Conservation (phyloP, 1,140 invertebrate genomes). For the Aphelenchoides besseyi region DNA sequence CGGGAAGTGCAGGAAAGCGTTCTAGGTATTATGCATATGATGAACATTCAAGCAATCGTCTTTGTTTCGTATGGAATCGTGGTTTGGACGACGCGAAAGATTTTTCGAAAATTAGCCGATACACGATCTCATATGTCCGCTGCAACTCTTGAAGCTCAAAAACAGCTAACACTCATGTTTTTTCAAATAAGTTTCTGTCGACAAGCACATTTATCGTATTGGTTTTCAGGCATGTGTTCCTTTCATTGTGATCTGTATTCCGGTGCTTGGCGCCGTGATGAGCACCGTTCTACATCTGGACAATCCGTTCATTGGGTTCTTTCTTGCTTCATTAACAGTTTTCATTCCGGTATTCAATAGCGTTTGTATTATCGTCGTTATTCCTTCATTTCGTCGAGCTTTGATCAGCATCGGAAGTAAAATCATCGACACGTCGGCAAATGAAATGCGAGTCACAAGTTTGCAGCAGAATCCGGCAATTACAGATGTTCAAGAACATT, state of each 20-base stretch:
- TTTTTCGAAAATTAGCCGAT: neutral
- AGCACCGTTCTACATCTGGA: neutral
- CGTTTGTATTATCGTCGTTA: neutral
- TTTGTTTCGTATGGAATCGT: neutral
- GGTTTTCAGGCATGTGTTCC: neutral
- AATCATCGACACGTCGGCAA: neutral
- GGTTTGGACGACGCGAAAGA: neutral
- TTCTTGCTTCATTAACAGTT: neutral
- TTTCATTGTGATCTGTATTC: neutral
- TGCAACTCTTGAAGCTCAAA: neutral
- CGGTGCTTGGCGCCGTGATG: neutral
- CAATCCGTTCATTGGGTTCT: neutral
- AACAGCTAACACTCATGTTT: neutral
- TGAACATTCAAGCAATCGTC: neutral
- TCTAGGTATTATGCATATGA: neutral
- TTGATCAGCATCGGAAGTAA: neutral
- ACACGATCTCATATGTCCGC: neutral
- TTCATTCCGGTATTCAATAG: neutral
- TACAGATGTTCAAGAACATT: no score
- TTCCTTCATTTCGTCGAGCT: neutral
- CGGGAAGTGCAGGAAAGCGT: neutral
- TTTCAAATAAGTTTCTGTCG: no score
- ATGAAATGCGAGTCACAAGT: no score
- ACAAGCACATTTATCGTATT: no score
- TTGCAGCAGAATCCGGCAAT: no score